Evolutionary conservation across 2,797 vertebrate genomes (phyloP), one percentile per base, ranked within the genome.

Genomic region (Diceros bicornis): DNA sequence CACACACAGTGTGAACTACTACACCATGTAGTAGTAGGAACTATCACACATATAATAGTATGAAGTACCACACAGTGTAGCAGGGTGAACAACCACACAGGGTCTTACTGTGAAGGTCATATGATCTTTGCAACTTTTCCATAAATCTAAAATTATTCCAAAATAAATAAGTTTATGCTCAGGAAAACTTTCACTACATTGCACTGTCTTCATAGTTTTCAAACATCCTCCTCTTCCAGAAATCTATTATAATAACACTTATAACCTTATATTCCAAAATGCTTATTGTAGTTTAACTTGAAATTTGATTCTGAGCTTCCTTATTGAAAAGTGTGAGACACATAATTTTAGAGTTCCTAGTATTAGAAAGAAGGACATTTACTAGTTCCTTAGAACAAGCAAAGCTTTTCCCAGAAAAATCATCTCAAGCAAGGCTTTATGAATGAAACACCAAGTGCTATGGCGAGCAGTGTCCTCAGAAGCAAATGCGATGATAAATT

Each of bases 361-460:
- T 47, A 62, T 50, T 81, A 4, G n/a, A 75, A 69, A 88, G 32
- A 86, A 86, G 20, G 6, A 71, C 66, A 71, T 44, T 37, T 71
- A 32, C 17, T 23, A 32, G 27, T 10, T 90, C 25, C 7, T 85
- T 66, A 81, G 52, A 16, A 94, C 21, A 85, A 82, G 29, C 47
- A 79, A 93, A 96, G 12, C 4, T 62, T 72, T 97, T 66, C 82
- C 82, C 4, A 57, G 86, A 84, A 92, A 97, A 93, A 69, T 29
- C 4, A 10, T 44, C 68, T 71, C 34, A 85, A 91, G 61, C 16
- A 52, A 29, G 25, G 55, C 13, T 89, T 93, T 89, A 66, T 75
- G 77, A 91, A 81, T 34, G 47, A 41, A 18, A 82, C 21, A 27
- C 4, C 18, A 89, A 61, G 50, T 32, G 10, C 66, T 41, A 6